Base-by-base conservation (phyloP, 1,140 invertebrate genomes). In the Coptotermes formosanus region DNA sequence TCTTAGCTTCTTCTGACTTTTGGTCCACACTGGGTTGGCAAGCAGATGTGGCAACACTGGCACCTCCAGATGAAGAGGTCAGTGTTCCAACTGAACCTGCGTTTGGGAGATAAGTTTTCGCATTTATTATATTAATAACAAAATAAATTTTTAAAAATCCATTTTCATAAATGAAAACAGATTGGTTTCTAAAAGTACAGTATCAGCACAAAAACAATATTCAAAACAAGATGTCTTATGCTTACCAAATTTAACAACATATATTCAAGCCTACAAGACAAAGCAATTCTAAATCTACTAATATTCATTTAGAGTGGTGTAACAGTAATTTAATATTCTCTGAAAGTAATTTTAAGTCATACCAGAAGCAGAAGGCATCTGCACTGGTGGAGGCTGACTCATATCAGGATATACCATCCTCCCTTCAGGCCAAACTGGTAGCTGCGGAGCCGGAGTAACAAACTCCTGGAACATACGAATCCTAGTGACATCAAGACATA, bases 1-100 rank as follows among this genome's bases (percentile, higher is more conserved):
- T 91, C 55, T 91, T 92, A 3, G 89, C 90, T 86, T 91, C 91
- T 43, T 92, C 91, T 0, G 91, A 89, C 87, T 91, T 88, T 21
- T 89, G 87, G 21, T 90, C 87, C 9, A 88, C 88, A 7, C 89
- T 88, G 3, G 89, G 64, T 83, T 90, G 88, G 59, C 85, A 87
- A 19, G 89, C 87, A n/a, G 90, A 87, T 64, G 88, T 85, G 45
- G 88, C 88, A 75, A 6, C 64, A 75, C 2, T 14, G 8, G 64
- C n/a, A 75, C 25, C n/a, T 30, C 64, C 64, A 75, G 64, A 75
- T 9, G 64, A 75, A 75, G 64, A 16, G 25, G 64, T 75, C 6
- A 30, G 6, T 30, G 64, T 30, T 75, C 64, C 64, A 75, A 75
- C 64, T 12, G 64, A 6, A 75, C 25, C 64, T 75, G 64, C 14